Base-by-base conservation (phyloP, 35 echinoderm and acorn worm genomes). In the Holothuria glaberrima region DNA sequence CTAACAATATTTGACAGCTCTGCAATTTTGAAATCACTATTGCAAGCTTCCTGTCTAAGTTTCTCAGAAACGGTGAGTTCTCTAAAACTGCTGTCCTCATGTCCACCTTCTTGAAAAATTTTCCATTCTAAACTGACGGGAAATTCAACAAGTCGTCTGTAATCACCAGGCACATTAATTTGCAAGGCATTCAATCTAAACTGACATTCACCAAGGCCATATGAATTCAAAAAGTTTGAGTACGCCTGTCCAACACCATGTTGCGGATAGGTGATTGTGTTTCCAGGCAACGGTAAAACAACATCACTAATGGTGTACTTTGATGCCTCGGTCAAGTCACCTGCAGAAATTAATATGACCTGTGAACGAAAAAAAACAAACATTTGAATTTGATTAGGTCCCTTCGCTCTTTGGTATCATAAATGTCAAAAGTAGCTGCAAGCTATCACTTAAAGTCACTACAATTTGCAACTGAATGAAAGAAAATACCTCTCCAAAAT, bases 161-260 rank as follows among this genome's bases (percentile, higher is more conserved):
- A 97, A 88, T 92, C 94, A 30, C 94, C 94, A 22, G 94, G 91
- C n/a, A 93, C 75, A 36, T 97, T 97, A 44, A 97, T 25, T 60
- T 91, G 89, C 35, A 97, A 91, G 20, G 92, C 63, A 0, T 59
- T 78, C 21, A 93, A 20, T 14, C 94, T 88, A 63, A 93, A 97
- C 21, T 36, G 73, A 56, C 45, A 87, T n/a, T 77, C 45, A 9
- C 63, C 83, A 20, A 97, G 57, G 41, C 91, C 91, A 52, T 64
- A 63, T 63, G 76, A 30, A 25, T 83, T 59, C 20, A 97, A 33
- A 72, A 34, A 82, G 13, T 90, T 21, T 62, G 46, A 59, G 84
- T 94, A 97, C 19, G 57, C 71, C 14, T 71, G 54, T 38, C 94
- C 88, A 26, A 83, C 57, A n/a, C 26, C 62, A 84, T 97, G 34